Evolutionary conservation across 2,113 vertebrate species (phyloP).

Genomic region (Brachyistius frenatus): DNA sequence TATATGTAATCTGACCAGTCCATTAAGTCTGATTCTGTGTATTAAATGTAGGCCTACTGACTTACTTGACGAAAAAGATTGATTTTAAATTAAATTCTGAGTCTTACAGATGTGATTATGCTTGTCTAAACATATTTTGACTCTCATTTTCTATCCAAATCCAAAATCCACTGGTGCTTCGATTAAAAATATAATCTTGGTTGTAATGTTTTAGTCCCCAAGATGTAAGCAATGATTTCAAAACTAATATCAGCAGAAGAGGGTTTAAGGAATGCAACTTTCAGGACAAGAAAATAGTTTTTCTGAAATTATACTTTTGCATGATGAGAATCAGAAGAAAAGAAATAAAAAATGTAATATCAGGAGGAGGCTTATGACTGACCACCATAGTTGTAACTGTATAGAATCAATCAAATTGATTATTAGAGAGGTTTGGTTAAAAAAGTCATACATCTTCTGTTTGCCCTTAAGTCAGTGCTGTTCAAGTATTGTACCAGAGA

Average conservation of each 20-base stretch:
- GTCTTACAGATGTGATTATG: background rate
- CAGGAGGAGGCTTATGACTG: background rate
- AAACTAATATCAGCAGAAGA: background rate
- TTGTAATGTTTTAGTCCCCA: background rate
- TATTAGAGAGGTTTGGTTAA: no score
- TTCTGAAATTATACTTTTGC: no score
- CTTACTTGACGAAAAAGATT: no score
- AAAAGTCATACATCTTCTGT: slow-evolving; percentile 2
- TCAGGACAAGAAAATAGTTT: no score
- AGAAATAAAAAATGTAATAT: background rate
- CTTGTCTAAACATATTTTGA: background rate
- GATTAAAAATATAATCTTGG: background rate
- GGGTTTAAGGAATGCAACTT: no score
- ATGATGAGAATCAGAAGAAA: background rate
- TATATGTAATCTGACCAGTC: background rate
- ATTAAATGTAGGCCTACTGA: no score
- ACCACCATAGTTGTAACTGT: no score
- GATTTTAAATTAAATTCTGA: background rate
- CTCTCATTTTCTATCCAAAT: background rate
- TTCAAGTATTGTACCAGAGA: slow-evolving; percentile 1
- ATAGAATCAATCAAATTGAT: no score
- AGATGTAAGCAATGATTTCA: background rate
- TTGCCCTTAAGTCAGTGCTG: slow-evolving; percentile 3
- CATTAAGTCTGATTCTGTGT: background rate
- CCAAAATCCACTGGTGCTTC: background rate